phyloP scores from a whole-genome alignment of 1,140 invertebrate species.

The Cotesia chilonis region DNA sequence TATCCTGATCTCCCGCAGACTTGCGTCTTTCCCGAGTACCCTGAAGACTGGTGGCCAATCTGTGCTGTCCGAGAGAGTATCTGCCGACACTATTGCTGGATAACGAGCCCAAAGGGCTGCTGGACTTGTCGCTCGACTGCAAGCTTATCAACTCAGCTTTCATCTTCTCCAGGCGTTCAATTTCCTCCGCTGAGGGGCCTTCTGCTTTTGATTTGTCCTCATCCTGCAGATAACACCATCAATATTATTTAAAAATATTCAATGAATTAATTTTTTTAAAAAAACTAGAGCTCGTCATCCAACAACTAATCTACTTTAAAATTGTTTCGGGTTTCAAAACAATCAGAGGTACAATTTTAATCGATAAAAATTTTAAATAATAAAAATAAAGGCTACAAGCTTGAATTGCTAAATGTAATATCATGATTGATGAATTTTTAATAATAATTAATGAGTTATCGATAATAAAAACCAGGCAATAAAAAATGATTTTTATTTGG shows the following conservation, averaged over 20 bases:
- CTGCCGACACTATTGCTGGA: slow-evolving; percentile 70
- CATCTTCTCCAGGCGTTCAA: slow-evolving; percentile 70
- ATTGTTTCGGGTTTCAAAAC: background rate
- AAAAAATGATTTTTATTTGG: slow-evolving; percentile 10
- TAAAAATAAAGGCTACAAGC: background rate
- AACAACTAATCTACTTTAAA: slow-evolving; percentile 7
- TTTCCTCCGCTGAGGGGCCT: slow-evolving; percentile 68
- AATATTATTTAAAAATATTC: too few relatives aligned
- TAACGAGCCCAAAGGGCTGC: slow-evolving; percentile 64
- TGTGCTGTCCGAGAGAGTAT: slow-evolving; percentile 69
- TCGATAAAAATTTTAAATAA: background rate
- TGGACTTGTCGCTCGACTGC: slow-evolving; percentile 56
- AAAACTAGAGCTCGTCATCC: background rate
- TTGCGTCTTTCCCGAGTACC: slow-evolving; percentile 73
- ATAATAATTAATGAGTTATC: too few relatives aligned
- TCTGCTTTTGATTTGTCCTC: slow-evolving; percentile 75
- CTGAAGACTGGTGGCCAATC: slow-evolving; percentile 54
- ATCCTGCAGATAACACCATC: slow-evolving; percentile 60
- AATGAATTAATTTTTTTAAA: background rate
- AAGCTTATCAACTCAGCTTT: slow-evolving; percentile 64
- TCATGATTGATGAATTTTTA: too few relatives aligned
- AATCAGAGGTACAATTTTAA: background rate
- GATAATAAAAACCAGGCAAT: slow-evolving; percentile 13
- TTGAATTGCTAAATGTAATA: too few relatives aligned
- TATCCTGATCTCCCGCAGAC: slow-evolving; percentile 78